A percentile compares a stretch with the other conserved stretches of the same genome.
Conservation (phyloP, 2,113 vertebrate genomes). For the Nanorana parkeri region DNA sequence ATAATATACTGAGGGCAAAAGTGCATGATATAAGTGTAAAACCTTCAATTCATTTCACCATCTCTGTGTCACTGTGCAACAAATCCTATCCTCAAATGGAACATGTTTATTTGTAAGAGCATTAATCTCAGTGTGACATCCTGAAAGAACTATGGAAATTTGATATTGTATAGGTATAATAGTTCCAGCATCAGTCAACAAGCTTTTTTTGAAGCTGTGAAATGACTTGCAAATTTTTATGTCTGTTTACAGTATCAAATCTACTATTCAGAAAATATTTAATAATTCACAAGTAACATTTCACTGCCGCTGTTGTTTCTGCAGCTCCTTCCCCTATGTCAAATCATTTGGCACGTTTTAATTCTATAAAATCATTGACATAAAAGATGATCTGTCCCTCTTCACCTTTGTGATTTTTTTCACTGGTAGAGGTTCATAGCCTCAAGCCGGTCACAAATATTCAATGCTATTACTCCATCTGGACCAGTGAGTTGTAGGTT, state of each 20-base stretch:
- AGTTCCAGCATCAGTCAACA: slow-evolving; percentile 2
- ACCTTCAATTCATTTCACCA: too few species aligned
- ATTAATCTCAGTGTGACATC: slow-evolving; percentile 1
- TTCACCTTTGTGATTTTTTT: slow-evolving; percentile 5
- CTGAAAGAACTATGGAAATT: slow-evolving; percentile 14
- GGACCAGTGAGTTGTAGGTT: neutral
- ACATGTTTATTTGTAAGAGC: slow-evolving; percentile 1
- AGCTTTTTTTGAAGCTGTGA: slow-evolving; percentile 11
- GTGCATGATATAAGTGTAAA: too few species aligned
- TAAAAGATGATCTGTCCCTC: neutral
- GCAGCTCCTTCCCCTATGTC: slow-evolving; percentile 14
- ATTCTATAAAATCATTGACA: slow-evolving; percentile 8
- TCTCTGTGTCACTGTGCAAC: neutral
- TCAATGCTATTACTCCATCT: neutral
- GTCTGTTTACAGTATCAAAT: slow-evolving; percentile 36
- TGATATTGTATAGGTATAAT: slow-evolving; percentile 15
- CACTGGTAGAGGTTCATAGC: neutral
- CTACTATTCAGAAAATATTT: slow-evolving; percentile 35
- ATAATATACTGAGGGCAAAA: too few species aligned
- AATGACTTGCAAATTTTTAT: slow-evolving; percentile 40
- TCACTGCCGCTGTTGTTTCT: slow-evolving; percentile 32
- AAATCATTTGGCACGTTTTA: slow-evolving; percentile 37
- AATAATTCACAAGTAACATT: slow-evolving; percentile 45
- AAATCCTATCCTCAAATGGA: neutral
- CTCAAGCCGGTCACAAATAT: neutral